Percentiles rank a stretch among this genome's conserved stretches.
These are phyloP conservation scores for Neuroterus valhalla DNA, from an alignment of 1,140 invertebrate genomes.

Conservation along the genomic window DNA sequence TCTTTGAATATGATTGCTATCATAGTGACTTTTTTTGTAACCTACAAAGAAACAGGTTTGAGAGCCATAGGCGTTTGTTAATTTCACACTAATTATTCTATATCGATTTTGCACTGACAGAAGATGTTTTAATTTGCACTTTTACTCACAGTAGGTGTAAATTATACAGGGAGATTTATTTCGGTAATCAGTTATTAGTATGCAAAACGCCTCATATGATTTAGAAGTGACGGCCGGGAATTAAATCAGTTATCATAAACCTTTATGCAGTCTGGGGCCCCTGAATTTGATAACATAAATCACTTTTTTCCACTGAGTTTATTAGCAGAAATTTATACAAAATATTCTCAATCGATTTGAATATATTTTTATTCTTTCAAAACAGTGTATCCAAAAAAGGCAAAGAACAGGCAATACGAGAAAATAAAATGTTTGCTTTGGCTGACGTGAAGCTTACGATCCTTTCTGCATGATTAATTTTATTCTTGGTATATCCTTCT, in stretches of 20 bases:
- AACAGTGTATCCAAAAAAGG: no score
- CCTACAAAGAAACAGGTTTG: conserved; percentile 5
- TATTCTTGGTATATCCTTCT: conserved; percentile 1
- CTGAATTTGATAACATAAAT: no score
- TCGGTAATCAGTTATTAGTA: background rate
- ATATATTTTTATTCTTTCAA: no score
- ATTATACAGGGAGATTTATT: conserved; percentile 6
- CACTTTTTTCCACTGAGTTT: no score
- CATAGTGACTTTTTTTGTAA: background rate
- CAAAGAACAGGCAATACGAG: background rate
- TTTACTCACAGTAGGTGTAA: conserved; percentile 12
- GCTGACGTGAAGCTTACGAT: background rate
- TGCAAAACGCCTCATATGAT: conserved; percentile 13
- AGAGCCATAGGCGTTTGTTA: conserved; percentile 7
- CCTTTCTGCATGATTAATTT: background rate
- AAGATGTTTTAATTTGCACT: conserved; percentile 23
- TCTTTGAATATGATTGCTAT: background rate
- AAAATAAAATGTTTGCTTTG: background rate
- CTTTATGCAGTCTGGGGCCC: no score
- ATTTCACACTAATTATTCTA: conserved; percentile 27
- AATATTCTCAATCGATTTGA: no score
- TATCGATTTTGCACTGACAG: conserved; percentile 21
- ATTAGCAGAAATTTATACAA: no score
- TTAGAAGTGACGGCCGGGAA: background rate
- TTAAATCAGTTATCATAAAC: conserved; percentile 16